A percentile compares a stretch with the other conserved stretches of the same genome.
These are phyloP conservation scores for Bombus ignitus DNA, from an alignment of 1,140 invertebrate genomes.

Conservation along the genomic window DNA sequence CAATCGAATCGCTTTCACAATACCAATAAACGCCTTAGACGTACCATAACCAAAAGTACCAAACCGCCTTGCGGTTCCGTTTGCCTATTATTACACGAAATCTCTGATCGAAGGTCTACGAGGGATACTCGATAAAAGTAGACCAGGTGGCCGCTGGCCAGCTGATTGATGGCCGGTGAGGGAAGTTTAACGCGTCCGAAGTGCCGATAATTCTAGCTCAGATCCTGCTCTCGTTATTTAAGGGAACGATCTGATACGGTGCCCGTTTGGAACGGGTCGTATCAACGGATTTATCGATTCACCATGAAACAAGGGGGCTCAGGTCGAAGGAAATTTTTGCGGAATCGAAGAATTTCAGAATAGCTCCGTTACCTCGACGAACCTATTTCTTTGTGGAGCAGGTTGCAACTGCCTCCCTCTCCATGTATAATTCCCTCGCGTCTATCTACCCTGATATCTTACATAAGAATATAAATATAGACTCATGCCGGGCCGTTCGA, in stretches of 20 bases:
- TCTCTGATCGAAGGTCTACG: slow-evolving; percentile 55
- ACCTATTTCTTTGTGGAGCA: slow-evolving; percentile 34
- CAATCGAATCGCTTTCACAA: background rate
- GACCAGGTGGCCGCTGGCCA: slow-evolving; percentile 63
- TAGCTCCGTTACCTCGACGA: background rate
- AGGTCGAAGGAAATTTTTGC: background rate
- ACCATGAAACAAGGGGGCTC: background rate
- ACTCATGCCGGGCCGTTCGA: slow-evolving; percentile 52
- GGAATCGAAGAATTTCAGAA: slow-evolving; percentile 26
- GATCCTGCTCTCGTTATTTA: slow-evolving; percentile 64
- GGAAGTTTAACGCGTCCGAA: slow-evolving; percentile 69
- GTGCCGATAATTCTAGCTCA: slow-evolving; percentile 69
- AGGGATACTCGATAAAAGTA: slow-evolving; percentile 65
- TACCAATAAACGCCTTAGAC: background rate
- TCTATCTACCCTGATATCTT: slow-evolving; percentile 70
- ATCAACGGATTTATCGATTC: slow-evolving; percentile 55
- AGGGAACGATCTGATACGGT: slow-evolving; percentile 54
- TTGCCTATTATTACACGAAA: slow-evolving; percentile 68
- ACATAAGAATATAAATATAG: slow-evolving; percentile 72
- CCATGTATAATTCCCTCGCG: slow-evolving; percentile 55
- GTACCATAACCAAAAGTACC: slow-evolving; percentile 6
- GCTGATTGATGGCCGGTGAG: slow-evolving; percentile 63
- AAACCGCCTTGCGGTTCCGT: slow-evolving; percentile 33
- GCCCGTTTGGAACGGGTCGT: slow-evolving; percentile 2
- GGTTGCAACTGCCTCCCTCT: slow-evolving; percentile 52